Base-by-base conservation (phyloP, 2,113 vertebrate species). In the Helogale parvula region DNA sequence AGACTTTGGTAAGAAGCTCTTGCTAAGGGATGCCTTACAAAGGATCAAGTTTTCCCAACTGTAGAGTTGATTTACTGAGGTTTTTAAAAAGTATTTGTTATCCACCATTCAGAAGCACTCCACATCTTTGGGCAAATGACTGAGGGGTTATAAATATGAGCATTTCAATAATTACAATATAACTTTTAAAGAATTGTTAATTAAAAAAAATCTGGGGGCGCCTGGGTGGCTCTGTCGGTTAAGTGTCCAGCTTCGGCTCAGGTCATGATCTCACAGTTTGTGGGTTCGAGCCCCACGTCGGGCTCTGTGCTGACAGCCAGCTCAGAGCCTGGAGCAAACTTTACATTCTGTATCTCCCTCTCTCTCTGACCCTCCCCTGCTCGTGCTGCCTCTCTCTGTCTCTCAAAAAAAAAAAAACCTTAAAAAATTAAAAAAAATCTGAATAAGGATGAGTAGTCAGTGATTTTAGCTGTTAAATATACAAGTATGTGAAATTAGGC, bases 401-500 rank as follows among this genome's bases (percentile, higher is more conserved):
- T 41, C 41, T 41, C 41, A 41, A 41, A 41, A 41, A 5, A 41
- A 41, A 41, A 41, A 41, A 41, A 41, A 41, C n/a, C n/a, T n/a
- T n/a, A 41, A 41, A 41, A 41, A 3, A 41, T 41, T 79, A 27
- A 92, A 72, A 72, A 83, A 63, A 5, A 86, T 50, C 41, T 80
- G 45, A 80, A 47, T 69, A 50, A 97, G 68, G 41, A 33, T 45
- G 66, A n/a, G 10, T 5, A 12, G 54, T 27, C 21, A 45, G 29
- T 45, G 66, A 50, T 60, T 76, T 97, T 88, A 95, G 71, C 27
- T 81, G 52, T 90, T 83, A 91, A 81, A 65, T 47, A 35, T 21
- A 52, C 4, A 92, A 72, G 8, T 23, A 1, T 7, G 63, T 50
- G 47, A 41, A 88, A 82, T 29, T 65, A 86, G 60, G 5, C 57